These are phyloP conservation scores for Entomobrya proxima DNA, from an alignment of 2,888 invertebrate genomes.

Conservation along the genomic window DNA sequence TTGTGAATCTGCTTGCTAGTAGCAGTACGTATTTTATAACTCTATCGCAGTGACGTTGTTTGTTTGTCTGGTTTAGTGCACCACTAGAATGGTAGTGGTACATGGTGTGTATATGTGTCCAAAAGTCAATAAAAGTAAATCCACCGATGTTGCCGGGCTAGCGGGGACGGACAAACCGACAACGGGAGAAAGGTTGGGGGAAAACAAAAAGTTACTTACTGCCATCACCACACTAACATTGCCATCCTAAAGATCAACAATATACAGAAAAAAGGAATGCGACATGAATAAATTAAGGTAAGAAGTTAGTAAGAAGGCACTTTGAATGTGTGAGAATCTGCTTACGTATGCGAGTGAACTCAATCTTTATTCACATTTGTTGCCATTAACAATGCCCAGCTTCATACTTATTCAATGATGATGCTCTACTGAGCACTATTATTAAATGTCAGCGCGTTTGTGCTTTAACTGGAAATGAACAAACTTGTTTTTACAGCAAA, in stretches of 20 bases:
- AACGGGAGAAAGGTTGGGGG: background rate
- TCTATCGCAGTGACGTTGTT: too few relatives aligned
- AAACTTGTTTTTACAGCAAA: too few relatives aligned
- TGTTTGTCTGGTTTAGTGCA: too few relatives aligned
- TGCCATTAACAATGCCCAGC: too few relatives aligned
- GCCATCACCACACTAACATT: too few relatives aligned
- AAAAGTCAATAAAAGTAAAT: slow-evolving; percentile 21
- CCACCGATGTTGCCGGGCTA: background rate
- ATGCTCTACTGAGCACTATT: too few relatives aligned
- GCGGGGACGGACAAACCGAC: background rate
- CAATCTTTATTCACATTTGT: slow-evolving; percentile 7
- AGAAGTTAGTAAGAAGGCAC: slow-evolving; percentile 19
- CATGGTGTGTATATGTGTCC: background rate
- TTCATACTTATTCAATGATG: too few relatives aligned
- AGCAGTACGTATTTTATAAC: too few relatives aligned
- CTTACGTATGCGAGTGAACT: background rate
- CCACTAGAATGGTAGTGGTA: too few relatives aligned
- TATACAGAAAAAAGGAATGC: background rate
- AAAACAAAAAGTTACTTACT: background rate
- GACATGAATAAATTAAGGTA: slow-evolving; percentile 25
- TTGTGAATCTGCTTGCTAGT: too few relatives aligned
- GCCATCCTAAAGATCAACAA: too few relatives aligned
- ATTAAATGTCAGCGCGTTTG: background rate
- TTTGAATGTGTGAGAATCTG: background rate
- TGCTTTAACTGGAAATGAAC: background rate